A percentile compares a stretch with the other conserved stretches of the same genome.
Evolutionary conservation across 2,888 invertebrate genomes (phyloP).

Genomic region (Lepidochitona cinerea): DNA sequence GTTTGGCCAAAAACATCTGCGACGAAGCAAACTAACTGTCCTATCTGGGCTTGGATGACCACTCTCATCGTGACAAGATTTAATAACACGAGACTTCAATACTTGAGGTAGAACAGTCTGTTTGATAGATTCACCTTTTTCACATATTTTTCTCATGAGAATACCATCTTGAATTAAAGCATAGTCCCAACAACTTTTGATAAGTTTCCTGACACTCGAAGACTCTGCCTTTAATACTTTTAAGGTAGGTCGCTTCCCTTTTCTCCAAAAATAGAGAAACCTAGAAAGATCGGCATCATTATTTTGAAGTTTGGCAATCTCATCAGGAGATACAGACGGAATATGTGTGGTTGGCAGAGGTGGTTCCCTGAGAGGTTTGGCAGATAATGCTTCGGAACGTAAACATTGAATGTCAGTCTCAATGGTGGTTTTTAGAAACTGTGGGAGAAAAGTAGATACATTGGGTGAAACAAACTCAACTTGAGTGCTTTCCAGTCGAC

Average conservation of each 20-base stretch:
- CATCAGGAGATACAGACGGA: not conserved
- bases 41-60: constrained; percentile 18
- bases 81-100: not conserved
- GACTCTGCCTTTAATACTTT: not conserved
- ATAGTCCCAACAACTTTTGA: not conserved
- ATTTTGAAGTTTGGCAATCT: not conserved
- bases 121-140: not conserved
- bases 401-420: too few relatives aligned
- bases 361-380: too few relatives aligned
- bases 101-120: not conserved
- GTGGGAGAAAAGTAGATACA: too few relatives aligned
- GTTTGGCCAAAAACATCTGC: constrained; percentile 19
- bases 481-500: not conserved
- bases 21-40: constrained; percentile 4
- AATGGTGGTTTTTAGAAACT: too few relatives aligned
- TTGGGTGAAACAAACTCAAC: not conserved
- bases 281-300: not conserved
- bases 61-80: not conserved
- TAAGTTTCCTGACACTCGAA: not conserved
- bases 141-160: not conserved
- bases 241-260: not conserved
- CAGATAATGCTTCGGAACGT: too few relatives aligned
- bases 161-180: not conserved
- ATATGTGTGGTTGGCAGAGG: too few relatives aligned
- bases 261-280: not conserved